Evolutionary conservation across 2,113 vertebrate genomes (phyloP).

Genomic region (Physeter macrocephalus): DNA sequence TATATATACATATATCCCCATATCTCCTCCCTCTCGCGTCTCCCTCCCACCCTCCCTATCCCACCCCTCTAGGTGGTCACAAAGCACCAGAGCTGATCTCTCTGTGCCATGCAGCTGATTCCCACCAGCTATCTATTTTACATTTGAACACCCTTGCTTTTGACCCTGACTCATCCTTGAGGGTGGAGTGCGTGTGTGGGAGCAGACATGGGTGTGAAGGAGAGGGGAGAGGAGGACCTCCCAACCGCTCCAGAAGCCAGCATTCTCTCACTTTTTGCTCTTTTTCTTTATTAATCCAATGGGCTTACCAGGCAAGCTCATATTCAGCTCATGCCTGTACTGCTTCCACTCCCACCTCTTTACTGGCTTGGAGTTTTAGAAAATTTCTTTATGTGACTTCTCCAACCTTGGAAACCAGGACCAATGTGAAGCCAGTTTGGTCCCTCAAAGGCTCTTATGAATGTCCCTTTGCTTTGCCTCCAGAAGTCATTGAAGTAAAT

Average conservation of each 20-base stretch:
- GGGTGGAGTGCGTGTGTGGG: fast-evolving
- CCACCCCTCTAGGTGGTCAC: no score
- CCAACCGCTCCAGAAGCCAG: background rate
- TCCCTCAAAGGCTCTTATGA: background rate
- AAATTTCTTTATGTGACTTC: background rate
- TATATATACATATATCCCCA: fast-evolving
- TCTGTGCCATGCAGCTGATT: no score
- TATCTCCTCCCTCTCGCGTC: no score
- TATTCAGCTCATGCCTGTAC: background rate
- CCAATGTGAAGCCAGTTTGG: background rate
- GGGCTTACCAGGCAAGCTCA: background rate
- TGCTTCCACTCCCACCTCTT: background rate
- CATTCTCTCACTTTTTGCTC: background rate
- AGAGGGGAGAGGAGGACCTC: background rate
- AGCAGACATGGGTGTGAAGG: fast-evolving
- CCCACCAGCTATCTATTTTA: no score
- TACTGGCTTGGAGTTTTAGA: background rate
- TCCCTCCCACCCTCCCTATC: no score
- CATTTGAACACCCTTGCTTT: background rate
- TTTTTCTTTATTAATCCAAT: background rate
- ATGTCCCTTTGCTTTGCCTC: background rate
- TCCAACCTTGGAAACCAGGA: background rate
- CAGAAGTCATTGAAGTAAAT: background rate
- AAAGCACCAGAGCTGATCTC: no score
- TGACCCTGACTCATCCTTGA: background rate